A percentile compares a stretch with the other conserved stretches of the same genome.
phyloP scores from a whole-genome alignment of 2,888 invertebrate genomes.

The Drosophila hamatofila region DNA sequence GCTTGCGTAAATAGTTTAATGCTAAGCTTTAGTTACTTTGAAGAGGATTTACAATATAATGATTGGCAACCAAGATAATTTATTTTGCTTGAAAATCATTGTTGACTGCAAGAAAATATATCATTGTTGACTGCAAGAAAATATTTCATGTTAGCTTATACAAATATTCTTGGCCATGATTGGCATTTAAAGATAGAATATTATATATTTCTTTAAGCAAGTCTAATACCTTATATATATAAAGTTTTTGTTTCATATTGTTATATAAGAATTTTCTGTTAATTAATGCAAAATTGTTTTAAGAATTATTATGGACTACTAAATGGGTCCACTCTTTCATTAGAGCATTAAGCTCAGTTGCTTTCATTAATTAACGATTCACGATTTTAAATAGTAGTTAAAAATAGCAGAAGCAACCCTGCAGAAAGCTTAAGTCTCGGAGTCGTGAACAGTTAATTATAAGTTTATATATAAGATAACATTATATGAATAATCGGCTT shows the following conservation, averaged over 20 bases:
- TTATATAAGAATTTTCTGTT: no score
- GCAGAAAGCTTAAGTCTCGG: neutral
- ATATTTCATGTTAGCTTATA: no score
- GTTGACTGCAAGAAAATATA: neutral
- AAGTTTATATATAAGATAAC: neutral
- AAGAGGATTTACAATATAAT: neutral
- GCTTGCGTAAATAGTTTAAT: neutral
- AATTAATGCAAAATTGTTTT: no score
- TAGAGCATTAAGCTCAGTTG: neutral
- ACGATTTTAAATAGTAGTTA: neutral
- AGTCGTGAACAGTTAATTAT: slow-evolving; percentile 7
- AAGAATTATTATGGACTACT: no score
- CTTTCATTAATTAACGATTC: neutral
- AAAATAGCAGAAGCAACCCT: neutral
- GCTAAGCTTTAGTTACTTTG: neutral
- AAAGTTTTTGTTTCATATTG: no score
- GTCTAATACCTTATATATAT: no score
- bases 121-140: no score
- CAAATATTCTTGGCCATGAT: no score
- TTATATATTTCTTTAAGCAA: no score
- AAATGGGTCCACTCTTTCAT: no score
- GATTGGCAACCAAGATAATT: neutral
- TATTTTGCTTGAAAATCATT: neutral
- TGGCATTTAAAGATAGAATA: no score
- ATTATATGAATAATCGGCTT: slow-evolving; percentile 13